These are phyloP conservation scores for Oasisia sp. DNA, from an alignment of 2,888 invertebrate genomes.

Conservation along the genomic window DNA sequence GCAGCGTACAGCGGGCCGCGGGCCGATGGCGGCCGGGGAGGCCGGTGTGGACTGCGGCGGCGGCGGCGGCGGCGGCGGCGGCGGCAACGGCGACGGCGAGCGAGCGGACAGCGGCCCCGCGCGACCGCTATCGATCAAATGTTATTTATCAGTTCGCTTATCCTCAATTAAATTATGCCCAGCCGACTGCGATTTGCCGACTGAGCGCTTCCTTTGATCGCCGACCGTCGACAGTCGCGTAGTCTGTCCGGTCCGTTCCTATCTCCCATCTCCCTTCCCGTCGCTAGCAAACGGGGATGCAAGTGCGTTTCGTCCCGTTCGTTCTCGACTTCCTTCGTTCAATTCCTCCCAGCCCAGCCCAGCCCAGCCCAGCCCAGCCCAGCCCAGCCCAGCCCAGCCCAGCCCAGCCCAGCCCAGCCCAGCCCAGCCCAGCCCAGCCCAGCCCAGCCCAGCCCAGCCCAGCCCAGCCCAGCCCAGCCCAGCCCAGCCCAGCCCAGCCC, in stretches of 20 bases:
- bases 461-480: no score
- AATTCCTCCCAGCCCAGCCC: not conserved
- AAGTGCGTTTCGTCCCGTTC: no score
- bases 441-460: no score
- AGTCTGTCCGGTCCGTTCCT: not conserved
- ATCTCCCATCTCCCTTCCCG: not conserved
- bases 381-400: not conserved
- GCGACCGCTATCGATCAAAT: not conserved
- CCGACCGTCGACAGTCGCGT: not conserved
- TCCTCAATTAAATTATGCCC: slow-evolving; percentile 12
- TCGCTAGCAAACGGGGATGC: no score
- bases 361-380: not conserved
- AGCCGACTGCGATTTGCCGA: slow-evolving; percentile 17
- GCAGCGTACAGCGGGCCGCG: not conserved
- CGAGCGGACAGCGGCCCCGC: not conserved
- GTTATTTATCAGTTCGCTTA: slow-evolving; percentile 3
- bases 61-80: not conserved
- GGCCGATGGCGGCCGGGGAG: not conserved
- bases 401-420: not conserved
- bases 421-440: no score
- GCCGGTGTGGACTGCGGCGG: no score
- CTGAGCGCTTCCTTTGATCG: not conserved
- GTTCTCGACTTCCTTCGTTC: not conserved
- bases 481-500: no score
- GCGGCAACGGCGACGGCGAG: not conserved